Evolutionary conservation across 2,797 vertebrate genomes (phyloP), one percentile per base, ranked within the genome.

Genomic region (Iguana delicatissima): DNA sequence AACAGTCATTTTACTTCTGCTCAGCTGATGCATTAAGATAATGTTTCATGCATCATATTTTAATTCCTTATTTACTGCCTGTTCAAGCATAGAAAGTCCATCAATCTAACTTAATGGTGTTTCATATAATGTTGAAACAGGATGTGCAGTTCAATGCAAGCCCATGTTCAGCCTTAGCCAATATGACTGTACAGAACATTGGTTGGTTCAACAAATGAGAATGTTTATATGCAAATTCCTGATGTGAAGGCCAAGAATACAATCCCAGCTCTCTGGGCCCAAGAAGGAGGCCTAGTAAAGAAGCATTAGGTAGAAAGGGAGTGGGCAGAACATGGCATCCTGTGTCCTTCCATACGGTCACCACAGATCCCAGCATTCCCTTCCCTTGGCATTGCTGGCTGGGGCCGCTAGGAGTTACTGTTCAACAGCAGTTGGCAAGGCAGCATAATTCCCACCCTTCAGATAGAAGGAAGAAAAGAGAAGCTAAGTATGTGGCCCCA

Each of bases 11-110:
- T 69, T 4, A 55, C 24, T 55, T 79, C 62, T 35, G 46, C 46
- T 69, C 26, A 85, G 18, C 74, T 57, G 62, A 6, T 72, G 26
- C 69, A 46, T 90, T 86, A 80, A 57, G 50, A 73, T 55, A 64
- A 73, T 35, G 52, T 67, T 77, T 38, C 69, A 88, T 64, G 16
- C 8, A 84, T 32, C 50, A 26, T 46, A 13, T 18, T n/a, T 50
- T 20, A 74, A 80, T 90, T 86, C 77, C 55, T 81, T 73, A 62
- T 84, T 88, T 91, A 80, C 82, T 62, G 38, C n/a, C 50, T 88
- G 52, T 26, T 91, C 73, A 7, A 85, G 50, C 42, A 46, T 16
- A 26, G 59, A 77, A 80, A 35, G 55, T 32, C 29, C 57, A 62
- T 29, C 38, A 52, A 77, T 35, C 55, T 32, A 76, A 59, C 26